phyloP scores from a whole-genome alignment of 2,113 vertebrate species.

The Illadopsis cleaveri region DNA sequence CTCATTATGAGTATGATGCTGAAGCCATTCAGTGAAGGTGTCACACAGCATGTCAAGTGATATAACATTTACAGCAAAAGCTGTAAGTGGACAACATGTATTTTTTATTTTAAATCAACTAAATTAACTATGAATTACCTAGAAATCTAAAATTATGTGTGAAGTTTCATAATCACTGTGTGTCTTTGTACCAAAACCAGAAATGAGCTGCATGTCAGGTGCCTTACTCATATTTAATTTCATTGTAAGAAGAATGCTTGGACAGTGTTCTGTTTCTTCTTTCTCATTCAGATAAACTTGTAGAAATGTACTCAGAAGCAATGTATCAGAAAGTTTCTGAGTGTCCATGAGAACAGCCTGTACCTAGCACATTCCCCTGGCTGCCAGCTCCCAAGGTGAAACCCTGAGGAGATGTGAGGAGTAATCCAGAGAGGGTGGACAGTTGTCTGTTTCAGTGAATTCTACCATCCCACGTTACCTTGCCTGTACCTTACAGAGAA shows the following conservation, averaged over 20 bases:
- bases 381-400: background rate
- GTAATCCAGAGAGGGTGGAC: background rate
- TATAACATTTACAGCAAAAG: background rate
- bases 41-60: background rate
- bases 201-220: background rate
- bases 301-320: background rate
- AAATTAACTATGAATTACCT: background rate
- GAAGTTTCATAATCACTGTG: background rate
- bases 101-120: background rate
- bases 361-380: fast-evolving
- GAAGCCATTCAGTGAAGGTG: background rate
- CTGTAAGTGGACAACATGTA: background rate
- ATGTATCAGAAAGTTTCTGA: background rate
- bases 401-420: background rate
- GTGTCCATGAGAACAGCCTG: background rate
- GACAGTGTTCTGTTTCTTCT: background rate
- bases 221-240: background rate
- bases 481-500: fast-evolving
- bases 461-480: background rate
- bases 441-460: background rate
- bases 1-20: background rate
- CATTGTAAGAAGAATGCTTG: background rate
- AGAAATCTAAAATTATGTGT: background rate
- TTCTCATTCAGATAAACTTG: background rate
- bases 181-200: background rate